Evolutionary conservation across 2,113 vertebrate species (phyloP).

Genomic region (Sciurus niger): DNA sequence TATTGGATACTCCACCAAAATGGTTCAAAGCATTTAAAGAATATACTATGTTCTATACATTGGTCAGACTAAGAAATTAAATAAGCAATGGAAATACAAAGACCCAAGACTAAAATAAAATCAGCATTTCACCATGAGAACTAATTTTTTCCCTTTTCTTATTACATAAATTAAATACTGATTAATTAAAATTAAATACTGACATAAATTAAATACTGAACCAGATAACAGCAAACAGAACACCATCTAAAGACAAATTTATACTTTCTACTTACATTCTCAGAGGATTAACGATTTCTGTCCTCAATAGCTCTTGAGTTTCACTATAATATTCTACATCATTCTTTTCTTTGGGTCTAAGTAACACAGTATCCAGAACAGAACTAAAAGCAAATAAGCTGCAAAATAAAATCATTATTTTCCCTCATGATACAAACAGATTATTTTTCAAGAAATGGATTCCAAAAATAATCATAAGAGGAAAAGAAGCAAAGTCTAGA

Average conservation of each 20-base stretch:
- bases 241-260: neutral
- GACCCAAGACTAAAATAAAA: conserved; percentile 4
- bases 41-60: neutral
- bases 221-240: neutral
- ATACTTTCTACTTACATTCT: conserved; percentile 93
- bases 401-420: conserved; percentile 70
- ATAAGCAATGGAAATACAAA: neutral
- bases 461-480: neutral
- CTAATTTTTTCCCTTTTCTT: neutral
- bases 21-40: neutral
- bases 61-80: conserved; percentile 23
- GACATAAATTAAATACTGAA: neutral
- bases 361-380: conserved; percentile 97
- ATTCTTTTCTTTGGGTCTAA: conserved; percentile 97
- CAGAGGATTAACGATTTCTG: conserved; percentile 98
- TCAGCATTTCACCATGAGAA: neutral
- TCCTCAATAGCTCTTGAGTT: conserved; percentile 97
- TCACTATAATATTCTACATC: conserved; percentile 98
- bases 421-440: neutral
- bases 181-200: no score
- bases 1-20: neutral
- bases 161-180: conserved; percentile 17
- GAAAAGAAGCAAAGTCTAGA: neutral
- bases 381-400: conserved; percentile 99
- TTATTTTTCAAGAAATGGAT: neutral